phyloP scores from a whole-genome alignment of 2,113 vertebrate species.

The Mustela lutreola region DNA sequence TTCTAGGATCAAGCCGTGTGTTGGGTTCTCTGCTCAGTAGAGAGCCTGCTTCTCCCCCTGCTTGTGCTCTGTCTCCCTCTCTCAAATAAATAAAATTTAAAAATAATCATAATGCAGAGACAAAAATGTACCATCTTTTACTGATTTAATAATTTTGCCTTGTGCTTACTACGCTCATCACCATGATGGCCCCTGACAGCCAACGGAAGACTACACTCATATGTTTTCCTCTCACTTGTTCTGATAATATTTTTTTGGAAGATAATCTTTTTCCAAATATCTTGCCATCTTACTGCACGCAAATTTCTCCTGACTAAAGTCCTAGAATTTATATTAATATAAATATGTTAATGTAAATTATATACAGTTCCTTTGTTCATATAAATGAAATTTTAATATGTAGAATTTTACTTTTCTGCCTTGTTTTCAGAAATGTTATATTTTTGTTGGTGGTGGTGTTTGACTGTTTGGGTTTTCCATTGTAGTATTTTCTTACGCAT shows the following conservation, averaged over 20 bases:
- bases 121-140: no score
- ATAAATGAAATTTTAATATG: not conserved
- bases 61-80: not conserved
- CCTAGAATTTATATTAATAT: not conserved
- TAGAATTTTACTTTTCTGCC: not conserved
- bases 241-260: not conserved
- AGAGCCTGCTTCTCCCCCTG: not conserved
- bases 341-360: not conserved
- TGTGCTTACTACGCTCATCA: no score
- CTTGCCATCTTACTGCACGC: not conserved
- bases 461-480: not conserved
- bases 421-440: not conserved
- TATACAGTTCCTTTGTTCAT: not conserved
- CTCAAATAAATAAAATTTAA: not conserved
- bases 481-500: not conserved
- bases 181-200: no score
- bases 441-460: not conserved
- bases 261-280: not conserved
- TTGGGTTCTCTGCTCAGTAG: not conserved
- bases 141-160: no score
- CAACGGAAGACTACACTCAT: not conserved
- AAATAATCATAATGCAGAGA: not conserved
- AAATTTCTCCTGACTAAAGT: not conserved
- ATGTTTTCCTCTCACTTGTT: not conserved
- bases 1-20: rapidly evolving